Conservation (phyloP, 2,797 vertebrate genomes). For the Emydoidea blandingii region DNA sequence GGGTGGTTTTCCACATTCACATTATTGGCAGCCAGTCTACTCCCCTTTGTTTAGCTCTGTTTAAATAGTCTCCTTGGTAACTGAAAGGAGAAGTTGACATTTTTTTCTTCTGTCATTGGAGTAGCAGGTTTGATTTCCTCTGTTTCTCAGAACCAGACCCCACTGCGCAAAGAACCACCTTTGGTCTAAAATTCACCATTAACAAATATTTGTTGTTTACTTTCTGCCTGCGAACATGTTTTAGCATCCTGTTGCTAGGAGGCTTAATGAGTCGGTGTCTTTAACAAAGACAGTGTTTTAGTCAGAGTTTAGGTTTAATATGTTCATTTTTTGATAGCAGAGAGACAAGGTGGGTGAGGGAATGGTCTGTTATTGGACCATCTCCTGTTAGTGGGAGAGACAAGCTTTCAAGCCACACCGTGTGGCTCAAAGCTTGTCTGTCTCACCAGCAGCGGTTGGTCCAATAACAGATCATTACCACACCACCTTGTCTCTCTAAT, state of each 20-base stretch:
- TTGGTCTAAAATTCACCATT: not conserved
- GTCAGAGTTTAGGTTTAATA: not conserved
- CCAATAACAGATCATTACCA: not conserved
- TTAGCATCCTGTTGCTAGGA: not conserved
- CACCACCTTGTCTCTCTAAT: not conserved
- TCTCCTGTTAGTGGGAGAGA: not conserved
- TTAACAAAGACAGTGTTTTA: not conserved
- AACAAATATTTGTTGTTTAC: not conserved
- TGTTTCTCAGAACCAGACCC: constrained; percentile 43
- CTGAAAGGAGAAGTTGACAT: constrained; percentile 70
- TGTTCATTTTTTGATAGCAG: rapidly evolving
- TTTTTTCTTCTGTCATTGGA: constrained; percentile 68
- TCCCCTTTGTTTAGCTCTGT: constrained; percentile 82
- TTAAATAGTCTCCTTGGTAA: constrained; percentile 83
- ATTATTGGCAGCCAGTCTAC: constrained; percentile 51
- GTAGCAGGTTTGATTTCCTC: constrained; percentile 65
- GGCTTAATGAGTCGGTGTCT: not conserved
- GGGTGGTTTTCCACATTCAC: constrained; percentile 73
- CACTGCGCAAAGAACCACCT: constrained; percentile 24
- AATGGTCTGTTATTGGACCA: not conserved
- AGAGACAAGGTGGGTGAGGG: not conserved
- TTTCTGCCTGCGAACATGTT: not conserved
- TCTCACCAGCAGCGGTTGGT: not conserved
- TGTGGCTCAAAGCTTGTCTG: not conserved
- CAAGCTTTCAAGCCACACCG: not conserved